Conservation (phyloP, 2,888 invertebrate genomes). For the Abrostola tripartita region DNA sequence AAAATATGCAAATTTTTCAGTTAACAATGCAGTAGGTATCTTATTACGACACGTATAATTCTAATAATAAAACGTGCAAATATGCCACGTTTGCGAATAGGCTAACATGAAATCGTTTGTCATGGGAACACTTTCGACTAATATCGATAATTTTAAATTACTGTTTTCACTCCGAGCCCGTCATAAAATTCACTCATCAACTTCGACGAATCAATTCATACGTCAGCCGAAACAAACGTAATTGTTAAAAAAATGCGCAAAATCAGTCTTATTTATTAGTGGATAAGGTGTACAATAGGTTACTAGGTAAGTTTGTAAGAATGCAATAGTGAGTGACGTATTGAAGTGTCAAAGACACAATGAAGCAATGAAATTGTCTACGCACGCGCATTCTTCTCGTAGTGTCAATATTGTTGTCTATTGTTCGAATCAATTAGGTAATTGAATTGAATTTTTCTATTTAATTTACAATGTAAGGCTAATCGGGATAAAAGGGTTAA, state of each 20-base stretch:
- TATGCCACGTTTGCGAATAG: constrained; percentile 29
- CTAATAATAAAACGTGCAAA: not conserved
- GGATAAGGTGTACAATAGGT: constrained; percentile 12
- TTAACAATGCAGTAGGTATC: not conserved
- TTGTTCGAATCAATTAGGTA: constrained; percentile 62
- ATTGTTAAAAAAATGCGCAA: constrained; percentile 10
- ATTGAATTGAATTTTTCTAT: constrained; percentile 48
- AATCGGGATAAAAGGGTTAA: not conserved
- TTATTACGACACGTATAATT: not conserved
- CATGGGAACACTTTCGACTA: constrained; percentile 58
- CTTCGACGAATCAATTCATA: constrained; percentile 66
- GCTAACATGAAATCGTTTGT: constrained; percentile 29
- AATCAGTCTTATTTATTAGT: not conserved
- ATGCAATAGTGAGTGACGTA: constrained; percentile 66
- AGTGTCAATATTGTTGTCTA: constrained; percentile 55
- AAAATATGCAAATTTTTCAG: too few species aligned
- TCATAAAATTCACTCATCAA: constrained; percentile 58
- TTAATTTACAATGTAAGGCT: constrained; percentile 31
- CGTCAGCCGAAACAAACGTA: constrained; percentile 54
- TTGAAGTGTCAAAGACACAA: constrained; percentile 65
- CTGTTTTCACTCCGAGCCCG: constrained; percentile 52
- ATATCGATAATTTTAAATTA: constrained; percentile 57
- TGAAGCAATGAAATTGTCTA: constrained; percentile 63
- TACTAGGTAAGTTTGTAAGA: constrained; percentile 50
- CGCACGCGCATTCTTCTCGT: constrained; percentile 59